phyloP scores from a whole-genome alignment of 2,888 invertebrate species.

The Nematopogon swammerdamellus region DNA sequence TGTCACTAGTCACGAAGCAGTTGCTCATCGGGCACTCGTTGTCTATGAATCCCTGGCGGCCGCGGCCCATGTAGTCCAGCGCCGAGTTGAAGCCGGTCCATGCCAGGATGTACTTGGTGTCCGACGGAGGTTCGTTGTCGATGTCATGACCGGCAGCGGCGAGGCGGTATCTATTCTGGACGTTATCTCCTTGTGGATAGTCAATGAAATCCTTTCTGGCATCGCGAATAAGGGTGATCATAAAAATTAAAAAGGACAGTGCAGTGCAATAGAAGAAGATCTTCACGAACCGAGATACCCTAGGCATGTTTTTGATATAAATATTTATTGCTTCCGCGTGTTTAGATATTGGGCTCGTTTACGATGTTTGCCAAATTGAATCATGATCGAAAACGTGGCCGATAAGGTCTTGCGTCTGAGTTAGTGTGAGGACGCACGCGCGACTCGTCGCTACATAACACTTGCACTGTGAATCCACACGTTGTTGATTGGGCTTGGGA shows the following conservation, averaged over 20 bases:
- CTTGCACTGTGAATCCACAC: too few species aligned
- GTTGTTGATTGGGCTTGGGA: too few species aligned
- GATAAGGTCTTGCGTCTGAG: too few species aligned
- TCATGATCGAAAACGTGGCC: too few species aligned
- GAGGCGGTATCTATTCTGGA: background rate
- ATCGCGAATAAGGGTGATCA: background rate
- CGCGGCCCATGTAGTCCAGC: conserved; percentile 23
- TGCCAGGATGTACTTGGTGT: conserved; percentile 37
- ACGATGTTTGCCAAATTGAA: too few species aligned
- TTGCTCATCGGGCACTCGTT: conserved; percentile 24
- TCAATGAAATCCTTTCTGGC: background rate
- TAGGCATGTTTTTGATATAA: too few species aligned
- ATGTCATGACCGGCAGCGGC: background rate
- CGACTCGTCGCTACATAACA: too few species aligned
- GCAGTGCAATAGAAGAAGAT: background rate
- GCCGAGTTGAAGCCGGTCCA: conserved; percentile 26
- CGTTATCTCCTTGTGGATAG: too few species aligned
- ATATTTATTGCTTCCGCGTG: too few species aligned
- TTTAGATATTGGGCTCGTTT: too few species aligned
- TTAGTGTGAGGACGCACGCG: too few species aligned
- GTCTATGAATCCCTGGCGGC: conserved; percentile 19
- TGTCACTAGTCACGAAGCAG: conserved; percentile 26
- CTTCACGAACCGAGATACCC: background rate
- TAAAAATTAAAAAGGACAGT: background rate
- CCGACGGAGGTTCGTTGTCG: conserved; percentile 13